phyloP scores from a whole-genome alignment of 2,113 vertebrate genomes.

The Brachionichthys hirsutus region DNA sequence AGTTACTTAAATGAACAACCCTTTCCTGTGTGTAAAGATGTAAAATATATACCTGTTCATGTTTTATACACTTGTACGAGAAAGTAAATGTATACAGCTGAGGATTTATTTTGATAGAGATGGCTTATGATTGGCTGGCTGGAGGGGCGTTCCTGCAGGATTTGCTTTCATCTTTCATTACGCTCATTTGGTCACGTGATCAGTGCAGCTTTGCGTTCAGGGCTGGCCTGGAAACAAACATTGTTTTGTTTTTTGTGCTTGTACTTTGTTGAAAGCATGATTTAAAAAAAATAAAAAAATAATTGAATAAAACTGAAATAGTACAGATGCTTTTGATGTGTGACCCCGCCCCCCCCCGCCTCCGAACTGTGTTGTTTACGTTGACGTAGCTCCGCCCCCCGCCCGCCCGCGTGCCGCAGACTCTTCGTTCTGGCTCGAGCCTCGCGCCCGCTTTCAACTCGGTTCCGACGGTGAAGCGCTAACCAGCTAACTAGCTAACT shows the following conservation, averaged over 20 bases:
- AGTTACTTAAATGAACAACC: neutral
- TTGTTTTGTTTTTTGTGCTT: neutral
- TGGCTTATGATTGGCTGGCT: neutral
- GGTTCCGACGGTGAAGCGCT: neutral
- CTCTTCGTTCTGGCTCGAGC: neutral
- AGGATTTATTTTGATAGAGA: slow-evolving; percentile 53
- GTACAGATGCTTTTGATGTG: slow-evolving; percentile 26
- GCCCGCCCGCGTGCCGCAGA: slow-evolving; percentile 39
- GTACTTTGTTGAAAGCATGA: slow-evolving; percentile 11
- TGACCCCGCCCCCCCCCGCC: too few species aligned
- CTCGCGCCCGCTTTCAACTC: slow-evolving; percentile 4
- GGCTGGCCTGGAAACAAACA: neutral
- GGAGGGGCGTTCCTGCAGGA: too few species aligned
- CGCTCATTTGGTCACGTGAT: neutral
- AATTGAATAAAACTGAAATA: neutral
- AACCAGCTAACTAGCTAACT: neutral
- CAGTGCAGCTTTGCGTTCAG: neutral
- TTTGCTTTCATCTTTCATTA: too few species aligned
- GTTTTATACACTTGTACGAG: slow-evolving; percentile 41
- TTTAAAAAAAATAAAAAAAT: neutral
- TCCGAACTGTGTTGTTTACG: slow-evolving; percentile 33
- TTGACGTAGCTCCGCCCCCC: slow-evolving; percentile 48
- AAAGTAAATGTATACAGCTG: slow-evolving; percentile 43
- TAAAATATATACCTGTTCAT: slow-evolving; percentile 42
- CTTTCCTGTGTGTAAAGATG: neutral